Conservation (phyloP, 2,113 vertebrate species). For the Pseudorectes ferrugineus region DNA sequence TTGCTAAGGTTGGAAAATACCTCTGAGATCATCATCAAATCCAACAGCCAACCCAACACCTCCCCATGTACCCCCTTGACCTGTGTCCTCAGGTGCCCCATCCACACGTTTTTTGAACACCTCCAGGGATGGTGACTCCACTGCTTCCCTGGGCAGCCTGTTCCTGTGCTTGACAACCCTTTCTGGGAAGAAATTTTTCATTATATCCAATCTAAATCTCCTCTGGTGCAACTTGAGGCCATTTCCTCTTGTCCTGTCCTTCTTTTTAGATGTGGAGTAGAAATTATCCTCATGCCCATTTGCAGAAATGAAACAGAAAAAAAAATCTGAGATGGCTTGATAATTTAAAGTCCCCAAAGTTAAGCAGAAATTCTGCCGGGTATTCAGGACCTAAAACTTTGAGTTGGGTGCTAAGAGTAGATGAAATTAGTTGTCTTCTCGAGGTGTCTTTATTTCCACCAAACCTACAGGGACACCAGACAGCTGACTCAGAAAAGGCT, state of each 20-base stretch:
- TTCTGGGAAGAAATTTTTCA: not conserved
- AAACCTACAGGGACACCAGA: not conserved
- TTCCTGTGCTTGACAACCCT: not conserved
- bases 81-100: not conserved
- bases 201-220: not conserved
- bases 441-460: not conserved
- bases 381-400: not conserved
- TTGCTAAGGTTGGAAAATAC: not conserved
- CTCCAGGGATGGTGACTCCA: not conserved
- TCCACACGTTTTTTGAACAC: rapidly evolving
- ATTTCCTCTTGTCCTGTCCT: not conserved
- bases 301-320: not conserved
- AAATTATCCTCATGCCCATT: not conserved
- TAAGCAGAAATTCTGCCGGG: not conserved
- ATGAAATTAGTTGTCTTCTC: not conserved
- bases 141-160: not conserved
- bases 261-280: rapidly evolving
- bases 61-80: rapidly evolving
- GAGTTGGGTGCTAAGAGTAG: not conserved
- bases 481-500: not conserved
- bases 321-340: not conserved
- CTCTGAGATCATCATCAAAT: not conserved
- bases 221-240: not conserved
- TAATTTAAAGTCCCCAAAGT: not conserved
- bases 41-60: not conserved